Evolutionary conservation across 2,797 vertebrate genomes (phyloP).

Genomic region (Phalanger gymnotis): DNA sequence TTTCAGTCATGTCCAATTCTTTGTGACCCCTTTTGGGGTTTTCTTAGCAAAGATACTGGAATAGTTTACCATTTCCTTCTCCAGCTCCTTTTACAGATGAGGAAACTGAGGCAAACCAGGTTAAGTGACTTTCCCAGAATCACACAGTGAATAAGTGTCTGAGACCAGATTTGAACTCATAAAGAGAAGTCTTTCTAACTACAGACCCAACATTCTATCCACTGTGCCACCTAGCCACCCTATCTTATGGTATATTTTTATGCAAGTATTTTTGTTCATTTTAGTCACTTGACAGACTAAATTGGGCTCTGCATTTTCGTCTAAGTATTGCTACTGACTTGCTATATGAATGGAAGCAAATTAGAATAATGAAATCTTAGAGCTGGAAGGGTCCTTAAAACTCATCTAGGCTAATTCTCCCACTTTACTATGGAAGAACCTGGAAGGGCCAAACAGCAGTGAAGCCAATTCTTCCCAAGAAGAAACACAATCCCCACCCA

Average conservation of each 20-base stretch:
- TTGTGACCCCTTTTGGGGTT: no score
- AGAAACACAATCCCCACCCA: not conserved
- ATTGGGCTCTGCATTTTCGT: not conserved
- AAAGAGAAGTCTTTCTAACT: not conserved
- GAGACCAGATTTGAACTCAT: not conserved
- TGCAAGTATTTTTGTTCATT: not conserved
- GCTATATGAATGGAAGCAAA: not conserved
- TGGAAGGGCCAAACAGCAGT: not conserved
- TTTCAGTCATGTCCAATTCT: no score
- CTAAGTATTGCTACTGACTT: not conserved
- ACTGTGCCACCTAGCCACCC: not conserved
- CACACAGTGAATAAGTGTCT: no score
- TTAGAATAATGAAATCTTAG: not conserved
- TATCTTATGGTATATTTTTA: not conserved
- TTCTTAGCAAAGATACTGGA: no score
- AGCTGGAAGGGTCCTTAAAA: not conserved
- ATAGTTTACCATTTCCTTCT: no score
- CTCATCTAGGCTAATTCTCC: not conserved
- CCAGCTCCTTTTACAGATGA: no score
- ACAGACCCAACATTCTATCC: not conserved
- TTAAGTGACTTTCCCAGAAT: no score
- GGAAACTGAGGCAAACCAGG: no score
- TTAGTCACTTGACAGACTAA: not conserved
- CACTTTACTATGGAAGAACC: not conserved
- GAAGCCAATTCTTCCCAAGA: not conserved